Evolutionary conservation across 2,888 invertebrate genomes (phyloP).

Genomic region (Chrysolina haemoptera): DNA sequence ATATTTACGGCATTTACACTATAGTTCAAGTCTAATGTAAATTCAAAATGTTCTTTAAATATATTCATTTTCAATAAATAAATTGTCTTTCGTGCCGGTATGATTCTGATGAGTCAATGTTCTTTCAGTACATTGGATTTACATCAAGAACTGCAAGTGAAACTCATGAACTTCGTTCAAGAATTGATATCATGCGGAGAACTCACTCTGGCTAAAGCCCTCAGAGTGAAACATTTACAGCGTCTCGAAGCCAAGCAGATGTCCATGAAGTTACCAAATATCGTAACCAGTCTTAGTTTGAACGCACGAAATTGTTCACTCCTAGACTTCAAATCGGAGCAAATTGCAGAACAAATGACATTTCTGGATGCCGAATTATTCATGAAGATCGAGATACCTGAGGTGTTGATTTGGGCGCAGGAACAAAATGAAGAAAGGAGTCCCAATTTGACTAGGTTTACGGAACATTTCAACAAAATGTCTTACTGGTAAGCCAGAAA

Average conservation of each 20-base stretch:
- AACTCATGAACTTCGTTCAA: conserved; percentile 94
- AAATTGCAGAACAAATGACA: conserved; percentile 99
- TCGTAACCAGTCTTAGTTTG: conserved; percentile 60
- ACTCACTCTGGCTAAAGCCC: conserved; percentile 89
- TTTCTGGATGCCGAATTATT: conserved; percentile 95
- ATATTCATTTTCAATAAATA: too few species aligned
- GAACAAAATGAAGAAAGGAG: conserved; percentile 98
- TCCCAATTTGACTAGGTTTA: conserved; percentile 96
- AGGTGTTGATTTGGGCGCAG: conserved; percentile 96
- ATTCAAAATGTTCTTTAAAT: too few species aligned
- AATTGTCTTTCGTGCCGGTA: too few species aligned
- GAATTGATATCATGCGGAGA: conserved; percentile 94
- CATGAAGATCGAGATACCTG: conserved; percentile 96
- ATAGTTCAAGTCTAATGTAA: too few species aligned
- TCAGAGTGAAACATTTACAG: conserved; percentile 92
- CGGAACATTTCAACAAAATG: conserved; percentile 99
- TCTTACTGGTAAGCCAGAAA: conserved; percentile 86
- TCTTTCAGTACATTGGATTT: conserved; percentile 85
- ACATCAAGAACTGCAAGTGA: conserved; percentile 83
- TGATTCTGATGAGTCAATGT: conserved; percentile 6
- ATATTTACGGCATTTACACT: too few species aligned
- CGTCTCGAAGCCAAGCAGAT: conserved; percentile 74
- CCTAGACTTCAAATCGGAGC: conserved; percentile 93
- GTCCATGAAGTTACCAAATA: conserved; percentile 51
- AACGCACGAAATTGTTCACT: conserved; percentile 75